Percentiles rank a stretch among this genome's conserved stretches.
Evolutionary conservation across 2,888 invertebrate genomes (phyloP).

Genomic region (Perizoma affinitatum): DNA sequence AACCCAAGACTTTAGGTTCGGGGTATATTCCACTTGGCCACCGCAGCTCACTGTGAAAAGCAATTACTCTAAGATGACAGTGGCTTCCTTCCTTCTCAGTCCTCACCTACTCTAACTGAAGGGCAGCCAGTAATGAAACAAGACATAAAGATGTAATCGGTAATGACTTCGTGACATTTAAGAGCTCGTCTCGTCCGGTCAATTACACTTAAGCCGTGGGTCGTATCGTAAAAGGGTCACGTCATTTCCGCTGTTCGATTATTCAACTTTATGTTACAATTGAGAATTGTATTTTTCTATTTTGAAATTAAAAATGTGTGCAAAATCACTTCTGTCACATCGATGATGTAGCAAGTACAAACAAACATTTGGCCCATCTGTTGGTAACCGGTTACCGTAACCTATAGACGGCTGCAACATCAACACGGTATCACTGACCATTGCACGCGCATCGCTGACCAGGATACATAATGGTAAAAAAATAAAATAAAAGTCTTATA

Average conservation of each 20-base stretch:
- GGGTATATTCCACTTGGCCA: too few relatives aligned
- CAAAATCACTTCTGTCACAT: too few relatives aligned
- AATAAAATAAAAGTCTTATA: too few relatives aligned
- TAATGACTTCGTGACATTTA: constrained; percentile 38
- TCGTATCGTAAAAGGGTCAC: constrained; percentile 36
- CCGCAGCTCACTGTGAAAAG: not conserved
- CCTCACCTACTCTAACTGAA: constrained; percentile 14
- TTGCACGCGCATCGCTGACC: too few relatives aligned
- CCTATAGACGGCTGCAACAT: too few relatives aligned
- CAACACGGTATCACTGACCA: too few relatives aligned
- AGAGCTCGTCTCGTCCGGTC: constrained; percentile 37
- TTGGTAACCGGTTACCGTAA: too few relatives aligned
- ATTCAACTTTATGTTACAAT: constrained; percentile 28
- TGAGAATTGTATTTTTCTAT: constrained; percentile 11
- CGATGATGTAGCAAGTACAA: too few relatives aligned
- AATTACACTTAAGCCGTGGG: constrained; percentile 33
- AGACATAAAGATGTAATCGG: constrained; percentile 37
- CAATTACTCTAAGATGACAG: constrained; percentile 5
- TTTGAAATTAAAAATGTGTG: not conserved
- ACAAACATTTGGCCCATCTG: too few relatives aligned
- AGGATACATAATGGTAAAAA: too few relatives aligned
- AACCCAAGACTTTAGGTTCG: too few relatives aligned
- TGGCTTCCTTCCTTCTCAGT: constrained; percentile 11
- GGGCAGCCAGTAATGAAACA: constrained; percentile 25
- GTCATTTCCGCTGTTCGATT: constrained; percentile 35